A percentile compares a stretch with the other conserved stretches of the same genome.
Conservation (phyloP, 2,797 vertebrate genomes). For the Gastrophryne carolinensis region DNA sequence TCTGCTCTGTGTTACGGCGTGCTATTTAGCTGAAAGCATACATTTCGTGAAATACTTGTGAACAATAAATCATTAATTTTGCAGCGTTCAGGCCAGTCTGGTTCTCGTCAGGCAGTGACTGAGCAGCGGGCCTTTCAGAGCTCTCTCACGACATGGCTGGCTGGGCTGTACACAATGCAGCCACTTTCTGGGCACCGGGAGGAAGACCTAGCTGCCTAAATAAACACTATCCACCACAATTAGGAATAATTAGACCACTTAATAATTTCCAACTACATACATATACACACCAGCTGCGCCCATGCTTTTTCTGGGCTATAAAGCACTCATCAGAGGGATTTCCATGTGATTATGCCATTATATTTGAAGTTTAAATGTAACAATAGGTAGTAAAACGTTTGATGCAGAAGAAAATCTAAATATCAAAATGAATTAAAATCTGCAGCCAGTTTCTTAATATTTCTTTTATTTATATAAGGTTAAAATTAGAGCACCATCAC, state of each 20-base stretch:
- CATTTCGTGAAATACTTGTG: conserved; percentile 37
- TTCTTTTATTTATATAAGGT: background rate
- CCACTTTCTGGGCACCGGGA: conserved; percentile 23
- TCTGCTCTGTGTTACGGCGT: conserved; percentile 33
- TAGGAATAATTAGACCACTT: conserved; percentile 48
- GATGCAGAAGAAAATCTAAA: background rate
- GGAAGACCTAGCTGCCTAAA: conserved; percentile 43
- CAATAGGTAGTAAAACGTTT: background rate
- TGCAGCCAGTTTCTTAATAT: background rate
- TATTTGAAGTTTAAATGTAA: conserved; percentile 15
- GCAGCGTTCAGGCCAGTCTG: conserved; percentile 33
- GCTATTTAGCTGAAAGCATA: conserved; percentile 33
- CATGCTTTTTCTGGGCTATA: conserved; percentile 11
- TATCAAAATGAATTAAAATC: background rate
- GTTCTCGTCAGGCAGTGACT: conserved; percentile 44
- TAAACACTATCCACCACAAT: conserved; percentile 40
- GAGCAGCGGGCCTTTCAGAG: conserved; percentile 4
- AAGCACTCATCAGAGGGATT: conserved; percentile 34
- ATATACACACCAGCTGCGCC: conserved; percentile 7
- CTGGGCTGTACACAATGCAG: conserved; percentile 6
- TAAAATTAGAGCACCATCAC: background rate
- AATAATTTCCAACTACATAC: conserved; percentile 47
- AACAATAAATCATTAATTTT: conserved; percentile 51
- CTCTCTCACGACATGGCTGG: conserved; percentile 34
- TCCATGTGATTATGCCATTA: conserved; percentile 15